phyloP scores from a whole-genome alignment of 2,797 vertebrate genomes.

The Parauchenoglanis ngamensis region DNA sequence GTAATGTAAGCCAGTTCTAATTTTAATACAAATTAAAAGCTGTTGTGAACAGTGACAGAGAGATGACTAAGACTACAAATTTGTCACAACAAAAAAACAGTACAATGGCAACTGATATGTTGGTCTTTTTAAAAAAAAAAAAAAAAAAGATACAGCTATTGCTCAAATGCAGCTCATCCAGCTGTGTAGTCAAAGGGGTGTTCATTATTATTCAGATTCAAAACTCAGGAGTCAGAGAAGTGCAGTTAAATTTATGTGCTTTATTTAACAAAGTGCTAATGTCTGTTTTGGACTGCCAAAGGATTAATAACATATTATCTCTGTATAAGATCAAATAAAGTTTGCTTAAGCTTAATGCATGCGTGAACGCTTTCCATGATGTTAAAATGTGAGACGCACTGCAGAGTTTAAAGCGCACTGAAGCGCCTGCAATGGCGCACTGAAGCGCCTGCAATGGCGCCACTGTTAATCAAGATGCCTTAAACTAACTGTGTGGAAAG shows the following conservation, averaged over 20 bases:
- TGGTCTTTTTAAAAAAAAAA: background rate
- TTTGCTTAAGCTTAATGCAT: background rate
- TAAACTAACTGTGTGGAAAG: background rate
- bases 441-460: background rate
- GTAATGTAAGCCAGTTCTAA: background rate
- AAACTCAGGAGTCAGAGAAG: background rate
- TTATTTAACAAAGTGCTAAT: background rate
- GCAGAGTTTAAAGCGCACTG: background rate
- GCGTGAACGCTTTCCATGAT: background rate
- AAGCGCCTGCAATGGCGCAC: background rate
- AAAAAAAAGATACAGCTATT: background rate
- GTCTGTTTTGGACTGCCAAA: background rate
- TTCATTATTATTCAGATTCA: background rate
- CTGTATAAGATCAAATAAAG: background rate
- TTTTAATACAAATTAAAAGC: background rate
- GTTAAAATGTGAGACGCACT: background rate
- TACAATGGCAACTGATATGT: background rate
- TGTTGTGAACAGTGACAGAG: background rate
- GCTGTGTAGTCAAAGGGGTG: background rate
- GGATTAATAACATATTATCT: background rate
- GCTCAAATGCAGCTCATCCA: background rate
- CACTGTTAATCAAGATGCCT: constrained; percentile 13
- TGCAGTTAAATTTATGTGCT: background rate
- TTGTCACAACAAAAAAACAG: background rate
- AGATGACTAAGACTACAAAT: background rate